Evolutionary conservation across 2,113 vertebrate genomes (phyloP).

Genomic region (Hippocampus abdominalis): DNA sequence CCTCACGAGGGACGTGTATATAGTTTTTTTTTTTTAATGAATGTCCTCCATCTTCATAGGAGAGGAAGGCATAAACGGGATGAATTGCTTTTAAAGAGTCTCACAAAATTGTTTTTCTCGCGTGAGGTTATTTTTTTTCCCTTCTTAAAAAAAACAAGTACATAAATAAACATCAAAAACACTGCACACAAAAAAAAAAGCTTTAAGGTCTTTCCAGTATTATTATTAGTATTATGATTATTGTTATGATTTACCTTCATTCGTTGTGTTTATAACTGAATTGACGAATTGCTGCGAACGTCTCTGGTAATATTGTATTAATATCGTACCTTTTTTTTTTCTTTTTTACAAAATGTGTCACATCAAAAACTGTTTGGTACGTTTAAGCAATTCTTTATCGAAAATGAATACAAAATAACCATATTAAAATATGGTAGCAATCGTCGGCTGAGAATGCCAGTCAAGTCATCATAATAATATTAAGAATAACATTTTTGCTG

Average conservation of each 20-base stretch:
- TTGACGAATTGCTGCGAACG: background rate
- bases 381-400: background rate
- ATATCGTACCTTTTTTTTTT: background rate
- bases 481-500: background rate
- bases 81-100: conserved; percentile 78
- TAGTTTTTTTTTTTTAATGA: background rate
- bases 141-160: conserved; percentile 67
- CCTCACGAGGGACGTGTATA: background rate
- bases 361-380: background rate
- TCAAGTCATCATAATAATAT: background rate
- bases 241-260: conserved; percentile 3
- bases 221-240: conserved; percentile 24
- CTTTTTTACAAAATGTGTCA: too few relatives aligned
- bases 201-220: conserved; percentile 11
- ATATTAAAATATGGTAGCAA: background rate
- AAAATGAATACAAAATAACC: background rate
- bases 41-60: conserved; percentile 70
- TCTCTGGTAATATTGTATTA: background rate
- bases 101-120: conserved; percentile 47
- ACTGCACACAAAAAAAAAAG: conserved; percentile 33
- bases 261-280: background rate
- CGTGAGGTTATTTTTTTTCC: background rate
- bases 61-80: conserved; percentile 87
- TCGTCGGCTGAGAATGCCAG: background rate
- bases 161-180: conserved; percentile 82